These are phyloP conservation scores for Apis dorsata DNA, from an alignment of 1,140 invertebrate species.

Conservation along the genomic window DNA sequence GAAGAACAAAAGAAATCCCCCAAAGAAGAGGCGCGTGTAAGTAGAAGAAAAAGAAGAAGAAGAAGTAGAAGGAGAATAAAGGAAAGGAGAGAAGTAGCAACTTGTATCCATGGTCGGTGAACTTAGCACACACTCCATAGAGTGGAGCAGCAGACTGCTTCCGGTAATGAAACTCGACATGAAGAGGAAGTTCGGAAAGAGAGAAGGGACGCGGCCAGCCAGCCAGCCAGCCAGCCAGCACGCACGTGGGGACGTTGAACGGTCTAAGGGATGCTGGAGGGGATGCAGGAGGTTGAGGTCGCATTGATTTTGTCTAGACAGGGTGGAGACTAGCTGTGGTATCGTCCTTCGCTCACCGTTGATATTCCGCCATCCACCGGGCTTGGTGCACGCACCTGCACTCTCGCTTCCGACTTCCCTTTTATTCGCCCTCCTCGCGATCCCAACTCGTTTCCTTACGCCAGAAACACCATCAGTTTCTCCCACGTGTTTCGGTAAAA, in stretches of 20 bases:
- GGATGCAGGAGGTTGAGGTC: slow-evolving; percentile 71
- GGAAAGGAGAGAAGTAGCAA: slow-evolving; percentile 12
- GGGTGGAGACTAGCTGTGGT: slow-evolving; percentile 74
- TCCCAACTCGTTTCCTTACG: neutral
- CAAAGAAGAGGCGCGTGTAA: neutral
- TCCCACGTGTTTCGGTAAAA: neutral
- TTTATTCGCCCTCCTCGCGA: neutral
- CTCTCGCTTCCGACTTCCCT: neutral
- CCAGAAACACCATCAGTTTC: neutral
- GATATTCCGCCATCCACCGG: slow-evolving; percentile 48
- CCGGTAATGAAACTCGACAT: slow-evolving; percentile 54
- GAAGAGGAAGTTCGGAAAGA: slow-evolving; percentile 39
- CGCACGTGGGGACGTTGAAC: slow-evolving; percentile 55
- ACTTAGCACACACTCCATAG: slow-evolving; percentile 19
- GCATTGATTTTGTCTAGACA: slow-evolving; percentile 79
- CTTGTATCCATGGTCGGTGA: slow-evolving; percentile 25
- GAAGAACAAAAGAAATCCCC: neutral
- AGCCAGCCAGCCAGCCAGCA: slow-evolving; percentile 29
- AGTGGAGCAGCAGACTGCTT: slow-evolving; percentile 41
- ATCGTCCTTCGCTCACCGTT: slow-evolving; percentile 61
- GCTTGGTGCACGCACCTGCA: slow-evolving; percentile 34
- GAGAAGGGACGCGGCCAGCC: slow-evolving; percentile 21
- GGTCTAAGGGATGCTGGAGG: slow-evolving; percentile 55
- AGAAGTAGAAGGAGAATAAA: neutral
- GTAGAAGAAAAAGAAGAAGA: neutral